These are phyloP conservation scores for Dasypolia templi DNA, from an alignment of 2,888 invertebrate species.

Conservation along the genomic window DNA sequence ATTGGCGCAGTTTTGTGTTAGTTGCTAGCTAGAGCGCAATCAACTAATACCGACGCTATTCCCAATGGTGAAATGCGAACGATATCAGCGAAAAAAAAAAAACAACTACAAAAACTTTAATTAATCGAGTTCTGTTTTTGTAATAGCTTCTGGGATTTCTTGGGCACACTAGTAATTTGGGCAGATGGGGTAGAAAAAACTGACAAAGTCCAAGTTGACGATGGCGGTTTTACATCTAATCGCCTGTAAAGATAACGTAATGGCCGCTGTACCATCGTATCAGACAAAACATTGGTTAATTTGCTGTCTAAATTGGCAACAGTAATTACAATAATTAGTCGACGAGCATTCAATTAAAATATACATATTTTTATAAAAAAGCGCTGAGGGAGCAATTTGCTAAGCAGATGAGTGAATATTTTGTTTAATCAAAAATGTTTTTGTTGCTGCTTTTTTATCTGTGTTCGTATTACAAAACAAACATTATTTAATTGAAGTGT, in stretches of 20 bases:
- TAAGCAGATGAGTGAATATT: constrained; percentile 25
- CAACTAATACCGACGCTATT: constrained; percentile 57
- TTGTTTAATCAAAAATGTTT: constrained; percentile 13
- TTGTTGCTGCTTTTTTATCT: constrained; percentile 7
- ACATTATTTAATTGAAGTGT: not conserved
- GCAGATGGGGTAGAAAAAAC: constrained; percentile 32
- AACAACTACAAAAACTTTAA: constrained; percentile 54
- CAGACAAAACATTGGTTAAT: constrained; percentile 45
- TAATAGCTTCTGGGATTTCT: constrained; percentile 62
- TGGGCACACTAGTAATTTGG: constrained; percentile 50
- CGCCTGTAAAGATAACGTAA: constrained; percentile 43
- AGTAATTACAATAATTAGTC: constrained; percentile 60
- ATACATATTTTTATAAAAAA: constrained; percentile 27
- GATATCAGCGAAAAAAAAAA: constrained; percentile 35
- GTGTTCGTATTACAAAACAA: not conserved
- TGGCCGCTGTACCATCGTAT: constrained; percentile 11
- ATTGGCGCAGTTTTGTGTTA: constrained; percentile 39
- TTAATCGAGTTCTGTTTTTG: constrained; percentile 64
- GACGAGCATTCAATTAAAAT: constrained; percentile 37
- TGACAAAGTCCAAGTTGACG: constrained; percentile 21
- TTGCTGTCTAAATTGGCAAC: constrained; percentile 44
- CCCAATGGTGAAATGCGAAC: constrained; percentile 49
- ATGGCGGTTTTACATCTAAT: constrained; percentile 38
- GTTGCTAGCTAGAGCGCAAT: constrained; percentile 53
- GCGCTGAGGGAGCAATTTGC: constrained; percentile 29